Conservation (phyloP, 1,140 invertebrate genomes). For the Hylyphantes graminicola region DNA sequence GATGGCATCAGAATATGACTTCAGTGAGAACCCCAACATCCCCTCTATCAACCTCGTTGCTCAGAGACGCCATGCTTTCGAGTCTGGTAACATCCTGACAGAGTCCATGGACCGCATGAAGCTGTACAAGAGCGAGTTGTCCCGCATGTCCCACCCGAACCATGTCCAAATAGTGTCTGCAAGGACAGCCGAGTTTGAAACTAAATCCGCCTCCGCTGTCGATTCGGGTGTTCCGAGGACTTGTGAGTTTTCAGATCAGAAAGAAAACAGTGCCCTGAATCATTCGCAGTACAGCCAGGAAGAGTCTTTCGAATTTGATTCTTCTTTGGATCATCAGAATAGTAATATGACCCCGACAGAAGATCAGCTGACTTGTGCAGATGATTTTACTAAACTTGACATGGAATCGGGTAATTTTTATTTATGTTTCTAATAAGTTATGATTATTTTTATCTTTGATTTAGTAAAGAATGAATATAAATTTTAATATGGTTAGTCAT, state of each 20-base stretch:
- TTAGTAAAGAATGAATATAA: too few species aligned
- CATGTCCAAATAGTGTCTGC: constrained; percentile 80
- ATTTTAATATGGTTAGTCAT: too few species aligned
- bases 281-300: not conserved
- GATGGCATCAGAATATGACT: constrained; percentile 20
- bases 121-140: constrained; percentile 79
- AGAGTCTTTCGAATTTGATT: constrained; percentile 2
- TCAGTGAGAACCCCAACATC: constrained; percentile 62
- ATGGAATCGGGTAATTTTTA: constrained; percentile 20
- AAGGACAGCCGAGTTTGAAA: constrained; percentile 80
- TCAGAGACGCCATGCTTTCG: constrained; percentile 79
- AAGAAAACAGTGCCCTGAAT: not conserved
- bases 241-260: not conserved
- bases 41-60: constrained; percentile 64
- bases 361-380: not conserved
- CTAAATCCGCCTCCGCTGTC: constrained; percentile 7
- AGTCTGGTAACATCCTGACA: constrained; percentile 71
- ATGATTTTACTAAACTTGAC: constrained; percentile 5
- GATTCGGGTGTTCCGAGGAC: not conserved
- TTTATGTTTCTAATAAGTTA: too few species aligned
- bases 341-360: constrained; percentile 10
- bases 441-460: too few species aligned
- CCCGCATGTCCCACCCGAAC: constrained; percentile 76
- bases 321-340: constrained; percentile 42
- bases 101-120: constrained; percentile 74